These are phyloP conservation scores for Frankliniella intonsa DNA, from an alignment of 2,888 invertebrate genomes.

Conservation along the genomic window DNA sequence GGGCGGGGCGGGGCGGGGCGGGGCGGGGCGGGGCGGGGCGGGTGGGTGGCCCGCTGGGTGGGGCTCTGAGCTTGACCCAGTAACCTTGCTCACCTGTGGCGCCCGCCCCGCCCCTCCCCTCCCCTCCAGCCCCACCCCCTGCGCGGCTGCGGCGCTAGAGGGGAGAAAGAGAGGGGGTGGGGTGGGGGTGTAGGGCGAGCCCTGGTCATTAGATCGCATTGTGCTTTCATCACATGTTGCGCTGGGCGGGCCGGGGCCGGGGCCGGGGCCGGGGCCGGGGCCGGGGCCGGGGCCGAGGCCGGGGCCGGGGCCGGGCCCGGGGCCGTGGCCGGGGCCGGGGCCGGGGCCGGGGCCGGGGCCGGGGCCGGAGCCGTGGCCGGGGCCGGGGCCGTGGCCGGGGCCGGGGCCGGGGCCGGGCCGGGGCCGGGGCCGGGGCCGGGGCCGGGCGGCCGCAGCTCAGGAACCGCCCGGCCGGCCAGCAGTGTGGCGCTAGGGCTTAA, in stretches of 20 bases:
- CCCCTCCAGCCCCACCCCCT: background rate
- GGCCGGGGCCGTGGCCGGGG: too few relatives aligned
- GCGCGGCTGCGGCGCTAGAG: too few relatives aligned
- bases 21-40: background rate
- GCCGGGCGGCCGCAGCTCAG: too few relatives aligned
- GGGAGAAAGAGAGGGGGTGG: background rate
- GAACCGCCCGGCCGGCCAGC: too few relatives aligned
- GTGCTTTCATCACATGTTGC: conserved; percentile 25
- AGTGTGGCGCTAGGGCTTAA: too few relatives aligned
- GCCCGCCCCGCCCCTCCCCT: background rate
- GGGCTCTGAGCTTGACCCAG: conserved; percentile 14
- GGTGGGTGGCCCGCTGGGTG: background rate
- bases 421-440: too few relatives aligned
- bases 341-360: background rate
- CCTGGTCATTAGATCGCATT: conserved; percentile 17
- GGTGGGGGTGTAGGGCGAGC: background rate
- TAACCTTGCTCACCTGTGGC: conserved; percentile 26
- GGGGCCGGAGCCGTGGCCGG: too few relatives aligned
- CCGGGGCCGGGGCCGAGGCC: too few relatives aligned
- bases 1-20: background rate
- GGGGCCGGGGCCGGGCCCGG: background rate
- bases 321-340: background rate
- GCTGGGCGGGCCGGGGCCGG: background rate
- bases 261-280: background rate
- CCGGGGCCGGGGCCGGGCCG: too few relatives aligned